Conservation (phyloP, 2,113 vertebrate species). For the Hydropotes inermis region DNA sequence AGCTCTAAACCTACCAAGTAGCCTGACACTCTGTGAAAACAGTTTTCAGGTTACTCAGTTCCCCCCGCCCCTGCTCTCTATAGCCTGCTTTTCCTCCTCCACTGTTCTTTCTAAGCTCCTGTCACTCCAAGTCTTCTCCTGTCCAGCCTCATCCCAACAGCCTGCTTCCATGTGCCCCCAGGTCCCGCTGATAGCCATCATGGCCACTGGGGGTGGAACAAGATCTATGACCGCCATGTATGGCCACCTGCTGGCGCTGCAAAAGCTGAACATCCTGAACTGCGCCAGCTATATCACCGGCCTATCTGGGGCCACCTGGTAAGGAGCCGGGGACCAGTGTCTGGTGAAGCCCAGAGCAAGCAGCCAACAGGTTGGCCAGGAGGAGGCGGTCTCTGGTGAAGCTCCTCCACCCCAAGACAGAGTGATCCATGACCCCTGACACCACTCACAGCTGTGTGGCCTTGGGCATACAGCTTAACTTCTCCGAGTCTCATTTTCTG, state of each 20-base stretch:
- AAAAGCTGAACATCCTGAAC: conserved; percentile 87
- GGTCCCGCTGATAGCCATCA: conserved; percentile 89
- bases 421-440: neutral
- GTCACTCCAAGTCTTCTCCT: neutral
- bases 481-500: neutral
- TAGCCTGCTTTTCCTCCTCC: neutral
- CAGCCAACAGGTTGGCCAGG: neutral
- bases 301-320: conserved; percentile 93
- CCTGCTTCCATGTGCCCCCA: conserved; percentile 67
- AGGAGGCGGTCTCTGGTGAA: neutral
- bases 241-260: conserved; percentile 86
- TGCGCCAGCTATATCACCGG: conserved; percentile 86
- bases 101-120: neutral
- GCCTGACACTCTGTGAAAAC: neutral
- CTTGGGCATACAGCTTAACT: neutral
- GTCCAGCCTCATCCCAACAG: neutral
- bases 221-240: conserved; percentile 87
- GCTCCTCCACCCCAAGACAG: accelerated
- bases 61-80: neutral
- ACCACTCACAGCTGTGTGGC: neutral
- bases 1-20: neutral
- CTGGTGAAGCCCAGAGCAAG: neutral
- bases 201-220: conserved; percentile 87
- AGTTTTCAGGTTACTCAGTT: no score
- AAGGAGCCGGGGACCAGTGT: conserved; percentile 51